Percentiles rank a stretch among this genome's conserved stretches.
Evolutionary conservation across 2,888 invertebrate genomes (phyloP).

Genomic region (Acronicta aceris): DNA sequence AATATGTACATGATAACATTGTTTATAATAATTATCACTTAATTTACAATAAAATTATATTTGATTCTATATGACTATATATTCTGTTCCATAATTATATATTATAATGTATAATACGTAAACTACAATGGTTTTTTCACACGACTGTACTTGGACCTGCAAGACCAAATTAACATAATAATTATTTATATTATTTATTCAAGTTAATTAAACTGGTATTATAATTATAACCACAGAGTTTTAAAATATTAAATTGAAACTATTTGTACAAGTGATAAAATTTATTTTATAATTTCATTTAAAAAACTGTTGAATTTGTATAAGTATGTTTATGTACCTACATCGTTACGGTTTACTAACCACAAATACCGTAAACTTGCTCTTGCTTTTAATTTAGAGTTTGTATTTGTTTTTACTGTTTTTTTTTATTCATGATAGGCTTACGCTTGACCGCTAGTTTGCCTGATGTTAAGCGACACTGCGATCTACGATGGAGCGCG

Average conservation of each 20-base stretch:
- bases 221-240: conserved; percentile 14
- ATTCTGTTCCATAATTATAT: not conserved
- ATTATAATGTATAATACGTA: not conserved
- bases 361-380: too few relatives aligned
- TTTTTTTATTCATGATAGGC: too few relatives aligned
- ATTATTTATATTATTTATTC: not conserved
- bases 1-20: conserved; percentile 37
- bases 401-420: too few relatives aligned
- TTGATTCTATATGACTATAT: conserved; percentile 16
- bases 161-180: conserved; percentile 7
- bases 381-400: too few relatives aligned
- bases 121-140: conserved; percentile 16
- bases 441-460: too few relatives aligned
- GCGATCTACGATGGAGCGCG: too few relatives aligned
- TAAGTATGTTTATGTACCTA: too few relatives aligned
- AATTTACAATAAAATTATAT: conserved; percentile 10
- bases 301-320: too few relatives aligned
- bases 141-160: conserved; percentile 49
- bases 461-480: too few relatives aligned
- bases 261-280: conserved; percentile 4
- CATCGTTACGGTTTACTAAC: too few relatives aligned
- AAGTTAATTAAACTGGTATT: conserved; percentile 7
- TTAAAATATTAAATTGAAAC: conserved; percentile 5
- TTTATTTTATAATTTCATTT: not conserved
- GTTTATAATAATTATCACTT: conserved; percentile 10